phyloP scores from a whole-genome alignment of 2,888 invertebrate genomes.

The Oscheius sp. region DNA sequence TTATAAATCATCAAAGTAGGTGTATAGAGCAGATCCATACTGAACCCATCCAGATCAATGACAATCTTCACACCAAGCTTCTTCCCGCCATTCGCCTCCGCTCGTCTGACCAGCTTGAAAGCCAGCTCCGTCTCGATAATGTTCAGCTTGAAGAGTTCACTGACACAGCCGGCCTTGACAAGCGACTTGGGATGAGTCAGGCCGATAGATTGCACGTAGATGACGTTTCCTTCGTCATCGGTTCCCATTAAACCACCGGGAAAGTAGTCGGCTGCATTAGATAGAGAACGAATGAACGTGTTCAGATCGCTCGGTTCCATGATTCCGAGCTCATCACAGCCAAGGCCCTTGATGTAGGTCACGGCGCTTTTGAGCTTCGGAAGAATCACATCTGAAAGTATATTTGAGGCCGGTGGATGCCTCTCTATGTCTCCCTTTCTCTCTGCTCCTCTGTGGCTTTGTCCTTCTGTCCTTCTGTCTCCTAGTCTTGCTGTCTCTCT shows the following conservation, averaged over 20 bases:
- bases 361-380: constrained; percentile 52
- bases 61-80: constrained; percentile 68
- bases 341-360: constrained; percentile 41
- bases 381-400: constrained; percentile 49
- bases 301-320: constrained; percentile 60
- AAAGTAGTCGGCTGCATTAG: constrained; percentile 62
- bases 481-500: too few relatives aligned
- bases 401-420: too few relatives aligned
- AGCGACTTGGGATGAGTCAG: constrained; percentile 60
- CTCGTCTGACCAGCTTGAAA: constrained; percentile 58
- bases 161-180: constrained; percentile 60
- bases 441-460: too few relatives aligned
- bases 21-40: constrained; percentile 63
- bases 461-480: too few relatives aligned
- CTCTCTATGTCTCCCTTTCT: too few relatives aligned
- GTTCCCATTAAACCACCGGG: constrained; percentile 60
- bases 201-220: constrained; percentile 58
- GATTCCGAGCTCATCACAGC: constrained; percentile 43
- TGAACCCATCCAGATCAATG: constrained; percentile 70
- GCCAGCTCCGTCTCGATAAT: constrained; percentile 63
- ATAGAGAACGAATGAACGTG: constrained; percentile 45
- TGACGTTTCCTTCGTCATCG: constrained; percentile 55
- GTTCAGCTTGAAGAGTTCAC: constrained; percentile 60
- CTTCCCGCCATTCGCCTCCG: constrained; percentile 43
- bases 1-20: constrained; percentile 66